These are phyloP conservation scores for Platyrinchus mystaceus DNA, from an alignment of 2,797 vertebrate species.

Conservation along the genomic window DNA sequence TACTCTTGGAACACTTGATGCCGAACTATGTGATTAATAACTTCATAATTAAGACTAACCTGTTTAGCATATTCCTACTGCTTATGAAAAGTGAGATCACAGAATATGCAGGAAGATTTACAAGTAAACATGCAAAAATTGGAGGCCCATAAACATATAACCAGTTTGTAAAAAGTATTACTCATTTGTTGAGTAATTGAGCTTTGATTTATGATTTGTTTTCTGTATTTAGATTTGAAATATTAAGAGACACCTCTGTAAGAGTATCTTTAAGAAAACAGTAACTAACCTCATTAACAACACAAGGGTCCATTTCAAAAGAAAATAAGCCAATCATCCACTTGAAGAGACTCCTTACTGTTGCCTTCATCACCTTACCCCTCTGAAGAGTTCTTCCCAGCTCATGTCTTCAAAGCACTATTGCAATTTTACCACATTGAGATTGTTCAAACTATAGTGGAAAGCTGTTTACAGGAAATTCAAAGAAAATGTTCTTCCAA, in stretches of 20 bases:
- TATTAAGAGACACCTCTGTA: background rate
- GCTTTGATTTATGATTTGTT: background rate
- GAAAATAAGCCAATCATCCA: background rate
- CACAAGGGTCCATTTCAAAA: background rate
- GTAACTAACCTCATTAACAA: background rate
- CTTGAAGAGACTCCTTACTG: background rate
- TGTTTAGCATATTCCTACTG: background rate
- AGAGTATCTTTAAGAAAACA: background rate
- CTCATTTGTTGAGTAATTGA: background rate
- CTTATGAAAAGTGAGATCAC: background rate
- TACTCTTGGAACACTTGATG: background rate
- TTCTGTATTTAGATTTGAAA: background rate
- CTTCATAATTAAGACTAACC: background rate
- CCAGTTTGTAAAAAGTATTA: background rate
- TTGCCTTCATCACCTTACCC: background rate
- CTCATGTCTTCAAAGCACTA: background rate
- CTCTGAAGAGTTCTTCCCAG: background rate
- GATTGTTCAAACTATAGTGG: background rate
- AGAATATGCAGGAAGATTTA: background rate
- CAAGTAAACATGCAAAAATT: background rate
- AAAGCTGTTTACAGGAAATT: background rate
- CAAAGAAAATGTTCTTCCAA: background rate
- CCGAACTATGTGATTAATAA: background rate
- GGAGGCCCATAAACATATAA: background rate
- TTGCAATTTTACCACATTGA: background rate